Base-by-base conservation (phyloP, 2,888 invertebrate genomes). In the Xestia c-nigrum region DNA sequence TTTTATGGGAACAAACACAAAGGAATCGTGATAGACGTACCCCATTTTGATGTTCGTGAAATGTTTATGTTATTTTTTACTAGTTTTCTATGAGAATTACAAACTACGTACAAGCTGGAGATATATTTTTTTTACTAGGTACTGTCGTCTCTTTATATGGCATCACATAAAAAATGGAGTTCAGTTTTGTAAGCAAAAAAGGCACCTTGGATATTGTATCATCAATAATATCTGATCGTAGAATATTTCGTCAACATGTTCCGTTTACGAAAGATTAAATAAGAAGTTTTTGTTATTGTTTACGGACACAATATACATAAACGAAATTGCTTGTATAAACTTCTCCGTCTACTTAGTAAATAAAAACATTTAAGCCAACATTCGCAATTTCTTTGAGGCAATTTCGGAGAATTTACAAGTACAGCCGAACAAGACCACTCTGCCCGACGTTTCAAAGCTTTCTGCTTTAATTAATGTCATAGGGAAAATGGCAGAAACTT, bases 1-100 rank as follows among this genome's bases (percentile, higher is more conserved):
- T 83, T 79, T 84, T 86, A 85, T 78, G 68, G 65, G 46, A 72
- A 70, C 21, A 46, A 75, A 74, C 74, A 73, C 66, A 86, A 84
- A 78, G 70, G 71, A 71, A 52, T 68, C 67, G 43, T 74, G 72
- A 74, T 57, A 66, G 72, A 85, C 47, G 74, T 72, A 72, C 59
- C 74, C 74, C 31, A 66, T 71, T 77, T 77, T 74, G 55, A 80
- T 71, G 68, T 68, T 72, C 40, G 61, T 72, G 43, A 61, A 82
- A 63, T 46, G 61, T 78, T 78, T 50, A 52, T 43, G 72, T 65
- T 68, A 59, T 66, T 66, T 85, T 72, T 80, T 72, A 77, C 40
- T 52, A n/a, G 59, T 50, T 47, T 66, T 59, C 24, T 67, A 57
- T 76, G 74, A 70, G 68, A 63, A 68, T 1, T 43, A 74, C 0